Base-by-base conservation (phyloP, 1,140 invertebrate genomes). In the Dryas iulia region DNA sequence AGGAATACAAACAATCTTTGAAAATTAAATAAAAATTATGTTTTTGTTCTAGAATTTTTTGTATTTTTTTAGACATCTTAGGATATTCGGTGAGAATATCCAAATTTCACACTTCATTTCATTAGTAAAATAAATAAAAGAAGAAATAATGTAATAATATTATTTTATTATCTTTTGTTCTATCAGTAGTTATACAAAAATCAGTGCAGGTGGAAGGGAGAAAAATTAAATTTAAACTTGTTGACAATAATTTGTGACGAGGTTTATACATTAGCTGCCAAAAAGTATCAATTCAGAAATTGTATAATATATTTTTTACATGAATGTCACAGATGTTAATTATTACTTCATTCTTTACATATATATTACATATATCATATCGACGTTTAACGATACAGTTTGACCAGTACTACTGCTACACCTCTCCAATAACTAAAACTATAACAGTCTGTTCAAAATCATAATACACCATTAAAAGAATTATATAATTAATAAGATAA, bases 381-480 rank as follows among this genome's bases (percentile, higher is more conserved):
- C 2, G 39, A 21, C 21, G 1, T 47, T 74, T 69, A 85, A 86
- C 79, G 84, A 84, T 77, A 77, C 72, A 76, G 71, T 77, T 81
- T 74, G 68, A 78, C 76, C 79, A 76, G 81, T 56, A 62, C 52
- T 64, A 57, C 62, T 25, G 61, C 30, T 64, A 72, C 81, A 64
- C 74, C 81, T 77, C 73, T 63, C 73, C 75, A 77, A 79, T 79
- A 87, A 85, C 82, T 89, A 91, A 88, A 88, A 84, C 83, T 89
- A 89, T 89, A 89, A 91, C 89, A 89, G 87, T 89, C 89, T 89
- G 85, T 88, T 86, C 83, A 84, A 87, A 91, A 89, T 87, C 85
- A 87, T 87, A 90, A 87, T 91, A 89, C 83, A 86, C 79, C 81
- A 84, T 71, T 87, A 87, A 85, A 82, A 86, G 76, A 81, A 84